Evolutionary conservation across 2,797 vertebrate species (phyloP), one percentile per base, ranked within the genome.

Genomic region (Sebastiscus tertius): DNA sequence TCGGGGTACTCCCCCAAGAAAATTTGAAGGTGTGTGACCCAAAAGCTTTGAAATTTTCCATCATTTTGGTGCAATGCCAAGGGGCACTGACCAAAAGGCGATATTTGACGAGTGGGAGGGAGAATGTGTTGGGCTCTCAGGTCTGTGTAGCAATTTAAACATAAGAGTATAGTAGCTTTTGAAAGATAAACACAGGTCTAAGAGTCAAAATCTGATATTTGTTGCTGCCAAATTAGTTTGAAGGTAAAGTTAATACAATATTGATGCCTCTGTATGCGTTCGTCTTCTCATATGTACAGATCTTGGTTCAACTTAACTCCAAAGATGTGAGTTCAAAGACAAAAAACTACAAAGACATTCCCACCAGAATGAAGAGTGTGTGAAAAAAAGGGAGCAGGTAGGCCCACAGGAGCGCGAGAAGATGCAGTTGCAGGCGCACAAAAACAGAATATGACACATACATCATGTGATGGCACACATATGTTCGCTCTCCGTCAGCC

Each of bases 401-500:
- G 6, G 52, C 61, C n/a, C 58, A 33, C 6, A 55, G n/a, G 33
- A 66, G 63, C 68, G 58, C 3, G 39, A 75, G 52, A 71, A 39
- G 49, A 76, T 56, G 55, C 14, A 66, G 36, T 11, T 14, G 2
- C 20, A 46, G 63, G 22, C 46, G 34, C 34, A 55, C 9, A 31
- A 22, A 24, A 33, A 29, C 12, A 36, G 14, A 46, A 55, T 66
- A 4, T 74, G 79, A 84, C 49, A 64, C 14, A 54, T 34, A 84
- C 56, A 29, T 85, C 80, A 86, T 74, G 80, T 39, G 70, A 87
- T 75, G 56, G 72, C 31, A 64, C 55, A 85, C 64, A 76, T 76
- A 81, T 60, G 78, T 67, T 75, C 26, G 18, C 52, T 77, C 70
- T 74, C 67, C 63, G 29, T 77, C 80, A 78, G 42, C 72, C 31